phyloP scores from a whole-genome alignment of 35 echinoderm and acorn worm genomes.

The Patiria miniata region DNA sequence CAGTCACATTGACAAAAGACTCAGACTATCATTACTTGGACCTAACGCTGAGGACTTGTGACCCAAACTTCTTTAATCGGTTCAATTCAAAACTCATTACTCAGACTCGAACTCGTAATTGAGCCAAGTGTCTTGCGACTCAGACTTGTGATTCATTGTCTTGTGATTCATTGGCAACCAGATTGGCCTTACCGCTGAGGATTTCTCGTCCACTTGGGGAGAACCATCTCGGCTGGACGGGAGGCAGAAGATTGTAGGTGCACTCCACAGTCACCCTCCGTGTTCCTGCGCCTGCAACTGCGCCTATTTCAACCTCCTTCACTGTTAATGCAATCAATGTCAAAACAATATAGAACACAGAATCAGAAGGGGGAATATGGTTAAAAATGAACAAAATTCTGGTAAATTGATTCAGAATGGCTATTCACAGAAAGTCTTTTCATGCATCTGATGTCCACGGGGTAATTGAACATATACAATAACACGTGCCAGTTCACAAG shows the following conservation, averaged over 20 bases:
- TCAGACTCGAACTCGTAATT: no score
- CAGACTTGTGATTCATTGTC: no score
- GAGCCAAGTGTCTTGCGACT: no score
- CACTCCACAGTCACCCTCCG: neutral
- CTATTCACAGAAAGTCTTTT: no score
- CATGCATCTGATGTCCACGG: neutral
- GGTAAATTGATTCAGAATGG: neutral
- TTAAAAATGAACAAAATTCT: neutral
- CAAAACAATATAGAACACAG: neutral
- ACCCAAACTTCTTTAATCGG: no score
- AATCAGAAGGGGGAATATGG: neutral
- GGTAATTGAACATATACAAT: neutral
- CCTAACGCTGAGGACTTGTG: no score
- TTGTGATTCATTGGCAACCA: no score
- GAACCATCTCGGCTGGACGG: neutral
- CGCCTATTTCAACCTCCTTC: neutral
- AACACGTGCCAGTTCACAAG: neutral
- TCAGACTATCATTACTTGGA: no score
- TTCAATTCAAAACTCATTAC: no score
- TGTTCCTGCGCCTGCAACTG: neutral
- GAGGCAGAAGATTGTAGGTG: conserved; percentile 2
- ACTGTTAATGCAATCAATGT: neutral
- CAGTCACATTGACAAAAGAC: no score
- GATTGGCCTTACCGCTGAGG: neutral
- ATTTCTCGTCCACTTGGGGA: neutral